These are phyloP conservation scores for Eledona agricola DNA, from an alignment of 2,888 invertebrate genomes.

Conservation along the genomic window DNA sequence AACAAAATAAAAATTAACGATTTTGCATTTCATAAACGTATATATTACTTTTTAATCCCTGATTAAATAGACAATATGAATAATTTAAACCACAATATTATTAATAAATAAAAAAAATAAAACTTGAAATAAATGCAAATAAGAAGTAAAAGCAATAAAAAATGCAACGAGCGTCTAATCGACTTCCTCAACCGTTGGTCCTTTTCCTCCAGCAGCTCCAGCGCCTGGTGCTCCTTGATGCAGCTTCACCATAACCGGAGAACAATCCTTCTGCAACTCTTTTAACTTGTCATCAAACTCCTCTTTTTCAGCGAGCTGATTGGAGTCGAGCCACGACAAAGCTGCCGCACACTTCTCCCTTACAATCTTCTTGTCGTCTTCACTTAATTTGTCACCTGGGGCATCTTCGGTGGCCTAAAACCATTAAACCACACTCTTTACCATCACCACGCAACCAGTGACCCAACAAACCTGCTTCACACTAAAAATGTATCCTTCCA, in stretches of 20 bases:
- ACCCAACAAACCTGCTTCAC: constrained; percentile 67
- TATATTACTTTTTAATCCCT: too few relatives aligned
- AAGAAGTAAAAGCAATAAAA: too few relatives aligned
- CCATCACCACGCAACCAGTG: constrained; percentile 31
- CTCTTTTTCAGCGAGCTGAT: constrained; percentile 76
- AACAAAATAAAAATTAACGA: too few relatives aligned
- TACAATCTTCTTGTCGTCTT: constrained; percentile 75
- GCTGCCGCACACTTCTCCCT: constrained; percentile 74
- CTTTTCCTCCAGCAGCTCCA: constrained; percentile 57
- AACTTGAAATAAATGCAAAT: too few relatives aligned
- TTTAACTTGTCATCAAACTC: constrained; percentile 82
- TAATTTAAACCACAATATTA: too few relatives aligned
- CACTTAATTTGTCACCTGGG: constrained; percentile 71
- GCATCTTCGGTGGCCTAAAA: constrained; percentile 72
- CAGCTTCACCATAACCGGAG: constrained; percentile 85
- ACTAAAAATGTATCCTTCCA: constrained; percentile 80
- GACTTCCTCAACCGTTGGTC: constrained; percentile 74
- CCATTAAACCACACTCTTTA: constrained; percentile 3
- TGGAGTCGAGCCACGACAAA: constrained; percentile 79
- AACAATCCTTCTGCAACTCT: constrained; percentile 77
- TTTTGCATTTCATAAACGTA: too few relatives aligned
- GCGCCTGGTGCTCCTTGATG: constrained; percentile 68
- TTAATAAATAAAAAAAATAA: too few relatives aligned
- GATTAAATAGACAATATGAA: too few relatives aligned
- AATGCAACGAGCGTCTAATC: too few relatives aligned